Conservation (phyloP, 1,140 invertebrate genomes). For the Piezodorus guildinii region DNA sequence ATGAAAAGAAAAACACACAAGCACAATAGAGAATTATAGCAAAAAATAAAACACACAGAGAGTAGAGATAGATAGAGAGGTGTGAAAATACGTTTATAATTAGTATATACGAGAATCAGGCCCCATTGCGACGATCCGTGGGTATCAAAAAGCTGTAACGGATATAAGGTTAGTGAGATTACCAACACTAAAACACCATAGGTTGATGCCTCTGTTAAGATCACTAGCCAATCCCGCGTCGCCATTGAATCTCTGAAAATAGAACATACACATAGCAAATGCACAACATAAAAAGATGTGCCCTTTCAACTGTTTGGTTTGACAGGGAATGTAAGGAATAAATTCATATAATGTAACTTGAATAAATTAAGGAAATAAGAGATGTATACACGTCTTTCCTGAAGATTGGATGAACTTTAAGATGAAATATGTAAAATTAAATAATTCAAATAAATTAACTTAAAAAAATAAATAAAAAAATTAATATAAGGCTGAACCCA, state of each 20-base stretch:
- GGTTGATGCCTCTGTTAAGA: constrained; percentile 22
- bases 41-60: constrained; percentile 23
- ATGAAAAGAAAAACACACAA: constrained; percentile 25
- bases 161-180: constrained; percentile 26
- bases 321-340: background rate
- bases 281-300: constrained; percentile 23
- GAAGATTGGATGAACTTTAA: background rate
- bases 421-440: too few relatives aligned
- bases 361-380: background rate
- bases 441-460: too few relatives aligned
- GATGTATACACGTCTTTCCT: background rate
- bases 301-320: constrained; percentile 5
- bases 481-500: background rate
- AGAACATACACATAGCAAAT: constrained; percentile 26
- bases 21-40: constrained; percentile 24
- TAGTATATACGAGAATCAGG: constrained; percentile 26
- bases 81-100: constrained; percentile 26
- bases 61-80: constrained; percentile 23
- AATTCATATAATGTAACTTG: background rate
- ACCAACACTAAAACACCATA: constrained; percentile 26
- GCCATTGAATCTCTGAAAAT: constrained; percentile 25
- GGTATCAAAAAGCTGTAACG: constrained; percentile 27
- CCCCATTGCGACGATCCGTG: constrained; percentile 27
- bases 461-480: too few relatives aligned
- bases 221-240: constrained; percentile 20